phyloP scores from a whole-genome alignment of 2,113 vertebrate species.

The Lampris megalopsis region DNA sequence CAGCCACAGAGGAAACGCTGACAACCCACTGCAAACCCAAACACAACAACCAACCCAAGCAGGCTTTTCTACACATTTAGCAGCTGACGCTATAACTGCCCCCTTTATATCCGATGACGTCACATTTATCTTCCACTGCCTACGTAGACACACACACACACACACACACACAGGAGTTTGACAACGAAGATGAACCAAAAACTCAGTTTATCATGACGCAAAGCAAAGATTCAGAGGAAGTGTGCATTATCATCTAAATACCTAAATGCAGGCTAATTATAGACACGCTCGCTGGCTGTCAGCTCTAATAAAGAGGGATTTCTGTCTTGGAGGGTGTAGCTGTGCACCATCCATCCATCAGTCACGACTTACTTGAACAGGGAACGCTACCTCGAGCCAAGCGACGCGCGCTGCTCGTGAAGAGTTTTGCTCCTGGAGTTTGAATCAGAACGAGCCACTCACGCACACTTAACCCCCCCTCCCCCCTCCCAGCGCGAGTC shows the following conservation, averaged over 20 bases:
- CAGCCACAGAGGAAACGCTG: slow-evolving; percentile 94
- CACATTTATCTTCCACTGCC: slow-evolving; percentile 2
- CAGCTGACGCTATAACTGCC: slow-evolving; percentile 74
- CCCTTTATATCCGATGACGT: too few species aligned
- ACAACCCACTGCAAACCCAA: slow-evolving; percentile 85
- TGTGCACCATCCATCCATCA: neutral
- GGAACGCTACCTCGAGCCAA: slow-evolving; percentile 1
- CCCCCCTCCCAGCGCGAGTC: too few species aligned
- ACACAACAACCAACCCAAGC: slow-evolving; percentile 78
- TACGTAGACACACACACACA: slow-evolving; percentile 13
- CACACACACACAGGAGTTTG: slow-evolving; percentile 25
- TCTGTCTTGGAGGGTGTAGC: neutral
- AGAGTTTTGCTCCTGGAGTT: slow-evolving; percentile 30
- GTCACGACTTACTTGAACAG: slow-evolving; percentile 6
- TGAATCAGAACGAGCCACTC: slow-evolving; percentile 33
- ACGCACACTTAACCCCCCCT: neutral
- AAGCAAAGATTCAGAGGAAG: neutral
- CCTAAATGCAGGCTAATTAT: slow-evolving; percentile 13
- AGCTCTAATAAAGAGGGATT: slow-evolving; percentile 7
- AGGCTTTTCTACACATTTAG: slow-evolving; percentile 81
- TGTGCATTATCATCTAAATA: neutral
- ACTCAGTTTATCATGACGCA: neutral
- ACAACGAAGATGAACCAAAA: slow-evolving; percentile 18
- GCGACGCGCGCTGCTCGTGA: neutral
- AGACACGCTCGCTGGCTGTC: slow-evolving; percentile 19